These are phyloP conservation scores for Microcebus griseorufus DNA, from an alignment of 2,113 vertebrate genomes.

Conservation along the genomic window DNA sequence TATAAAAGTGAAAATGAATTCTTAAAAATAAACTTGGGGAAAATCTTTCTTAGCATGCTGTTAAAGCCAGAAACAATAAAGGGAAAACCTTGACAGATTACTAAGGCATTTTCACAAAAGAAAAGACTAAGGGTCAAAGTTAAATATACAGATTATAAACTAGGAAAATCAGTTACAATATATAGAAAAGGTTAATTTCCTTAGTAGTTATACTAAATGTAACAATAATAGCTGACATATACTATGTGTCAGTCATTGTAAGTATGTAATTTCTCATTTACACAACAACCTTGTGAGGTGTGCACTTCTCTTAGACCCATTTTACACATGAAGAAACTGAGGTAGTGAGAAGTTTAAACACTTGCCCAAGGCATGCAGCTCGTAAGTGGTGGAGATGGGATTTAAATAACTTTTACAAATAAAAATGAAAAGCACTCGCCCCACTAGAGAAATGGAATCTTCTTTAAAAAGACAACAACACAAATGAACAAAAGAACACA, in stretches of 20 bases:
- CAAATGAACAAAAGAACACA: neutral
- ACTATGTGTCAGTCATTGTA: neutral
- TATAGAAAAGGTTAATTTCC: neutral
- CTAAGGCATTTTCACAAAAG: neutral
- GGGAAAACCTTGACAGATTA: neutral
- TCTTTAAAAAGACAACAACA: neutral
- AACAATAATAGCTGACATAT: neutral
- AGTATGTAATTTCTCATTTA: neutral
- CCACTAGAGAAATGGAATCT: neutral
- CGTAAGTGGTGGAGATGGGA: neutral
- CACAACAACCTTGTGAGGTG: neutral
- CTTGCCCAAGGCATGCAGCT: neutral
- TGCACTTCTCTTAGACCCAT: neutral
- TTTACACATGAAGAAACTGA: neutral
- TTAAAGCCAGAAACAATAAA: neutral
- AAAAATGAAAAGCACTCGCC: neutral
- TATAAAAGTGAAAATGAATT: conserved; percentile 17
- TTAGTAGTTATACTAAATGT: neutral
- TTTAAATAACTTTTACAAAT: neutral
- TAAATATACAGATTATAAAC: conserved; percentile 16
- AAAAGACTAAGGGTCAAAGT: neutral
- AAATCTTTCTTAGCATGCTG: neutral
- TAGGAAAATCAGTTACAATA: neutral
- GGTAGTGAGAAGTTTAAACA: neutral
- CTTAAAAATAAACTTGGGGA: conserved; percentile 29